Evolutionary conservation across 2,888 invertebrate genomes (phyloP).

Genomic region (Xanthostigma xanthostigma): DNA sequence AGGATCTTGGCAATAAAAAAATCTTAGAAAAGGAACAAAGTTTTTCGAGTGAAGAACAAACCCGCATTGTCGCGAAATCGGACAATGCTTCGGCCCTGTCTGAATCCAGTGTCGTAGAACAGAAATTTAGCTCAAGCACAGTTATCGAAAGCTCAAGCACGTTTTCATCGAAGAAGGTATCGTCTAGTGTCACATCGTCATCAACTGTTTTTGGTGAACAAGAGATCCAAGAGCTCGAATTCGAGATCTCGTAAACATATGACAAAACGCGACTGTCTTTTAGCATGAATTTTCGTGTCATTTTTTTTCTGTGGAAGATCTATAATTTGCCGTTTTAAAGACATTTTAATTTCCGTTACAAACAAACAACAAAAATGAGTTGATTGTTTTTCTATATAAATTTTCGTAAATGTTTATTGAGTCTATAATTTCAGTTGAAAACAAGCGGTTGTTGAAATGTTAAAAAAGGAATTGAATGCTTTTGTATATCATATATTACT

Average conservation of each 20-base stretch:
- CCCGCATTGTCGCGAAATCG: conserved; percentile 25
- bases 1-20: conserved; percentile 25
- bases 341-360: too few species aligned
- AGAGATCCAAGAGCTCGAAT: conserved; percentile 24
- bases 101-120: conserved; percentile 12
- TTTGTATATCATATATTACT: too few species aligned
- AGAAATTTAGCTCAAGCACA: conserved; percentile 13
- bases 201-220: conserved; percentile 28
- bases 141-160: conserved; percentile 21
- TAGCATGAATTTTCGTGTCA: too few species aligned
- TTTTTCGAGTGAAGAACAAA: conserved; percentile 24
- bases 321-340: too few species aligned
- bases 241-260: conserved; percentile 15
- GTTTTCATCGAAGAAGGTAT: conserved; percentile 24
- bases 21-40: conserved; percentile 25
- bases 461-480: too few species aligned
- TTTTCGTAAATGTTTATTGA: too few species aligned
- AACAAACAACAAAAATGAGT: too few species aligned
- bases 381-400: too few species aligned
- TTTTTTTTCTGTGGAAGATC: too few species aligned
- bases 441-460: too few species aligned
- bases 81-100: conserved; percentile 19
- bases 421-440: too few species aligned
- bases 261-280: too few species aligned
- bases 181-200: conserved; percentile 23